Evolutionary conservation across 92 coral and sea anemone species (phyloP), one percentile per base, ranked within the genome.

Genomic region (Scolanthus callimorphus): DNA sequence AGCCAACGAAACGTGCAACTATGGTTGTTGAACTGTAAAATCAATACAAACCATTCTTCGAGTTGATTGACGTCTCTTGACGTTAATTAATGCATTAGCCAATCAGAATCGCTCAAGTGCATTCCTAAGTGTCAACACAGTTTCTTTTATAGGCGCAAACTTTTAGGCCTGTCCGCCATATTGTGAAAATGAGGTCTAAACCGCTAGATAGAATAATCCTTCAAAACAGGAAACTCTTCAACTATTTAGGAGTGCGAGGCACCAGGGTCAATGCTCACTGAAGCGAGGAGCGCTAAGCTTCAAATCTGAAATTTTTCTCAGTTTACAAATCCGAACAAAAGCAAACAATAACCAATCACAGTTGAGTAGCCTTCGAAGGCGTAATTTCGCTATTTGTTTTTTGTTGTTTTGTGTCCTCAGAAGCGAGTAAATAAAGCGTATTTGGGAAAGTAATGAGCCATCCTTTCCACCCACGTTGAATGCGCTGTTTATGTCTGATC

Each of bases 41-140:
- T 83, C 85, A 86, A 86, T 77, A 86, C 86, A 86, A 82, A 57
- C 95, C 71, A 65, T 76, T 81, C 76, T 66, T 34, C 52, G 39
- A 31, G 56, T 20, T 83, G 90, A 83, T 87, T 83, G 90, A 83
- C 90, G 77, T 60, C 54, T 60, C 39, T 60, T 55, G 77, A 81
- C 77, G 80, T 68, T 78, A 68, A 87, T 82, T 82, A 74, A 87
- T 78, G 86, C 86, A 29, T 79, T 63, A 64, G 66, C 96, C 96
- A 87, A 87, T 87, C 96, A 87, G 67, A 83, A 43, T 57, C 73
- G 57, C 39, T 56, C 20, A 52, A 49, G 45, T 65, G 80, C 96
- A 87, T 87, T 87, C 96, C 90, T 56, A 34, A 63, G 34, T 87
- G 85, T 87, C 96, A 87, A 59, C 96, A 83, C 80, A 63, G 52